Evolutionary conservation across 2,888 invertebrate species (phyloP).

Genomic region (Noctua janthe): DNA sequence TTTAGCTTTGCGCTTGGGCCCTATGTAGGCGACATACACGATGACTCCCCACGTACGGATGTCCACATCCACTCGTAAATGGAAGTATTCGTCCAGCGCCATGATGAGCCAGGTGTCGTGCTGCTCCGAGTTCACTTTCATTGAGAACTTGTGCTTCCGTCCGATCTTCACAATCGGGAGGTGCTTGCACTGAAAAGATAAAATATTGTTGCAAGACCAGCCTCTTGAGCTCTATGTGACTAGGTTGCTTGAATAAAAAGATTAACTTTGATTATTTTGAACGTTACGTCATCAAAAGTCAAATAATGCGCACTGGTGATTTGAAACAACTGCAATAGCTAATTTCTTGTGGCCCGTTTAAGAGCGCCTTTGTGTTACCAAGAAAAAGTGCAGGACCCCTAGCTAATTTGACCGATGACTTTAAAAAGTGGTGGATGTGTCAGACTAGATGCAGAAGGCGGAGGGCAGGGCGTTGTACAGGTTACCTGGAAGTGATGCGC

Average conservation of each 20-base stretch:
- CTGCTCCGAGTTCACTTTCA: conserved; percentile 81
- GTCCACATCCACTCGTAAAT: conserved; percentile 82
- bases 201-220: conserved; percentile 23
- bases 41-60: conserved; percentile 81
- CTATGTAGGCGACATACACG: conserved; percentile 84
- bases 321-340: background rate
- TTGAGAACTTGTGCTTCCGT: conserved; percentile 77
- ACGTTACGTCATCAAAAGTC: background rate
- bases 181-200: conserved; percentile 77
- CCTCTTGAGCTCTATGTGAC: background rate
- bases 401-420: background rate
- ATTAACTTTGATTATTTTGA: background rate
- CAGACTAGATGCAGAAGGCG: background rate
- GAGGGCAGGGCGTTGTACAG: background rate
- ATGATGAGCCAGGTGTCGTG: conserved; percentile 83
- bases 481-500: conserved; percentile 66
- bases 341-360: background rate
- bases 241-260: background rate
- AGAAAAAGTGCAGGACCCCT: background rate
- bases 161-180: conserved; percentile 79
- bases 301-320: background rate
- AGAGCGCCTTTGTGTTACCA: too few species aligned
- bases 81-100: conserved; percentile 82
- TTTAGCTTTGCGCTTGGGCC: conserved; percentile 82
- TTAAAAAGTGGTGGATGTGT: background rate